These are phyloP conservation scores for Heterodera filipjevi DNA, from an alignment of 2,888 invertebrate species.

Conservation along the genomic window DNA sequence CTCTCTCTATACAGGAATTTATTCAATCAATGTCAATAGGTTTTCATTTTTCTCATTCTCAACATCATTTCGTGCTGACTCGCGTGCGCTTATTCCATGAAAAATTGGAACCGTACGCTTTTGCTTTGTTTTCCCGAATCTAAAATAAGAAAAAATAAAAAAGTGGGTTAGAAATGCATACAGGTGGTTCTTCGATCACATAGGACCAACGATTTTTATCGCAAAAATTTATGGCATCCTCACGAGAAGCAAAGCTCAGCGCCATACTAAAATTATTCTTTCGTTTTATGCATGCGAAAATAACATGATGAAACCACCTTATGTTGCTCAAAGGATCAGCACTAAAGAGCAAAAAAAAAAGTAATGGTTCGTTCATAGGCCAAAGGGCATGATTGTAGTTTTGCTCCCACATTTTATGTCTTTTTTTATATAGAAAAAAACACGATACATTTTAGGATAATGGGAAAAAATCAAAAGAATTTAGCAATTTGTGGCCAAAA, in stretches of 20 bases:
- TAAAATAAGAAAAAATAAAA: conserved; percentile 64
- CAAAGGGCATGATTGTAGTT: neutral
- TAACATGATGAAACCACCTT: neutral
- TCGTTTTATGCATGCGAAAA: neutral
- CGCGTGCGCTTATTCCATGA: conserved; percentile 95
- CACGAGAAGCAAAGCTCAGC: conserved; percentile 77
- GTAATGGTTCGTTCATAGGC: neutral
- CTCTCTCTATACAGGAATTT: neutral
- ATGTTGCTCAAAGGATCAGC: conserved; percentile 94
- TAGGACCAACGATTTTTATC: conserved; percentile 92
- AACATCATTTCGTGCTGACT: conserved; percentile 84
- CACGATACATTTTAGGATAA: too few relatives aligned
- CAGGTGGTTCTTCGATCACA: conserved; percentile 78
- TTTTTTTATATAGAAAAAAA: too few relatives aligned
- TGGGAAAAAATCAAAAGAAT: too few relatives aligned
- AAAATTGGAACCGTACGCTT: conserved; percentile 91
- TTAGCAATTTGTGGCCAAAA: too few relatives aligned
- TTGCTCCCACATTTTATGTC: too few relatives aligned
- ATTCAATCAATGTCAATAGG: neutral
- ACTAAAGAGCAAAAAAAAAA: conserved; percentile 68
- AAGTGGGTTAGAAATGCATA: neutral
- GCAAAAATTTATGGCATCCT: conserved; percentile 88
- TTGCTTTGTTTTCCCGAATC: conserved; percentile 77
- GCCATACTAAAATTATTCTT: conserved; percentile 68
- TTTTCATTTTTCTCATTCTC: neutral